A percentile compares a stretch with the other conserved stretches of the same genome.
Conservation (phyloP, 2,797 vertebrate species). For the Typhlichthys eigenmanni region DNA sequence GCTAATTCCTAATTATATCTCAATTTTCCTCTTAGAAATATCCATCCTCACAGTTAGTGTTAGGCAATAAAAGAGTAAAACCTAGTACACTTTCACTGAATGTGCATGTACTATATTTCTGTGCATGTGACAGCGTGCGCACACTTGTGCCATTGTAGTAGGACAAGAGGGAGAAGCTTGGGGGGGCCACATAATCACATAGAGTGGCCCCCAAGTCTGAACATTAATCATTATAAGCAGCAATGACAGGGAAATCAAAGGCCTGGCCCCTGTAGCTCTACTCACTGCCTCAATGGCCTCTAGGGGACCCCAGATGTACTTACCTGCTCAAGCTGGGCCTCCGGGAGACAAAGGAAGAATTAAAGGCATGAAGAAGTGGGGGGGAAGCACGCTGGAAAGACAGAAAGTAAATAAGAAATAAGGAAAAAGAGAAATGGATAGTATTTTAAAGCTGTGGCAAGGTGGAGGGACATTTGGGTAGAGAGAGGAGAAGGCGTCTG, state of each 20-base stretch:
- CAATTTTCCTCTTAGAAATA: too few relatives aligned
- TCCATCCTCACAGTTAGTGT: too few relatives aligned
- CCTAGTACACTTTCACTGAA: too few relatives aligned
- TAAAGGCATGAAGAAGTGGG: slow-evolving; percentile 3
- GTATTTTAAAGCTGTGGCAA: background rate
- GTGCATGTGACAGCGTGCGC: slow-evolving; percentile 3
- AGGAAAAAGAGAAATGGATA: slow-evolving; percentile 25
- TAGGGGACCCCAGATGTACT: slow-evolving; percentile 47
- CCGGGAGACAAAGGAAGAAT: slow-evolving; percentile 16
- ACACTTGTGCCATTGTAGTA: slow-evolving; percentile 24
- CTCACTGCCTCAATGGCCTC: slow-evolving; percentile 51
- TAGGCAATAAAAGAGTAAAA: too few relatives aligned
- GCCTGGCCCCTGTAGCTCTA: slow-evolving; percentile 52
- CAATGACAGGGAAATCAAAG: slow-evolving; percentile 80
- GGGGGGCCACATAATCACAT: slow-evolving; percentile 67
- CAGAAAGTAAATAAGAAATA: slow-evolving; percentile 2
- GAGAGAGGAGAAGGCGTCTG: slow-evolving; percentile 2
- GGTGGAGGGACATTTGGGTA: background rate
- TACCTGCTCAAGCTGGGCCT: slow-evolving; percentile 41
- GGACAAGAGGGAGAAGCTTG: slow-evolving; percentile 29
- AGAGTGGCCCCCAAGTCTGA: slow-evolving; percentile 68
- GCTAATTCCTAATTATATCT: too few relatives aligned
- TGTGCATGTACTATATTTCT: too few relatives aligned
- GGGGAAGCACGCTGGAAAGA: background rate
- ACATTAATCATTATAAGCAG: slow-evolving; percentile 82